Conservation (phyloP, 2,888 invertebrate genomes). For the Hydraecia micacea region DNA sequence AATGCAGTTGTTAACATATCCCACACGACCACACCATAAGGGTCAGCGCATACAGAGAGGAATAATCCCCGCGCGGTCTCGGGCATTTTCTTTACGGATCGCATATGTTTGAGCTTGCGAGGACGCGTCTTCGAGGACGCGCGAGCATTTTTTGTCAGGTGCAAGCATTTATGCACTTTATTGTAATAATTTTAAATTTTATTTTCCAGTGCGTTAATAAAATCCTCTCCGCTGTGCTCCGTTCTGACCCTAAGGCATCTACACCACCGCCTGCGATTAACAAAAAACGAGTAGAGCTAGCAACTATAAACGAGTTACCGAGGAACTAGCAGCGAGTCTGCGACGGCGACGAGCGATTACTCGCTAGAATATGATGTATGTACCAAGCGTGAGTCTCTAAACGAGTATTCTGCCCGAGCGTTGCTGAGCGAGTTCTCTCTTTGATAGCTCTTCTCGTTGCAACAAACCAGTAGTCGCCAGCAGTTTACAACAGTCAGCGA, state of each 20-base stretch:
- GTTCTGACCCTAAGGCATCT: not conserved
- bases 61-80: too few species aligned
- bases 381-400: not conserved
- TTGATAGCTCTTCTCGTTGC: not conserved
- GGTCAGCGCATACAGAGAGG: too few species aligned
- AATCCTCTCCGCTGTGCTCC: too few species aligned
- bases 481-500: not conserved
- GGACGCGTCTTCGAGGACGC: too few species aligned
- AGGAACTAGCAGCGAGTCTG: not conserved
- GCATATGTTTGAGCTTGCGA: too few species aligned
- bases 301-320: not conserved
- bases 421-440: not conserved
- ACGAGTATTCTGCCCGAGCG: not conserved
- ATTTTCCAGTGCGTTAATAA: too few species aligned
- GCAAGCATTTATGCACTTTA: too few species aligned
- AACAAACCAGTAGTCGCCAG: not conserved
- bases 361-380: not conserved
- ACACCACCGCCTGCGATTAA: not conserved
- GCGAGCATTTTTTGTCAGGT: too few species aligned
- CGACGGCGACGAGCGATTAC: not conserved
- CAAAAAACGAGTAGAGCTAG: not conserved
- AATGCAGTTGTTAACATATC: conserved; percentile 43
- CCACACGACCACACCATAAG: too few species aligned
- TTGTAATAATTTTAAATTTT: too few species aligned
- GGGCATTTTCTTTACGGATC: too few species aligned